A percentile compares a stretch with the other conserved stretches of the same genome.
Evolutionary conservation across 2,113 vertebrate species (phyloP).

Genomic region (Pipra filicauda): DNA sequence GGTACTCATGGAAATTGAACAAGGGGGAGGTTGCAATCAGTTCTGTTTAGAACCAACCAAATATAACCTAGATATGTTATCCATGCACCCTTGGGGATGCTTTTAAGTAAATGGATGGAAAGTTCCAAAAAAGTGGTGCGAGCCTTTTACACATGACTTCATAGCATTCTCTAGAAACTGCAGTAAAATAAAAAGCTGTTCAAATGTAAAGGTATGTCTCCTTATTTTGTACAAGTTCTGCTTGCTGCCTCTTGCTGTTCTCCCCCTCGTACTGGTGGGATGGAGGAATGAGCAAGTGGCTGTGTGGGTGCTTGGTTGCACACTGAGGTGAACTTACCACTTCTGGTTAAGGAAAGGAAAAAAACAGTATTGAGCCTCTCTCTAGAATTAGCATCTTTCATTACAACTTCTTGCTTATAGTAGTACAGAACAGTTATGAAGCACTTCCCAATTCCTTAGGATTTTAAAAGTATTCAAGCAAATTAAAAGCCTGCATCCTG

Average conservation of each 20-base stretch:
- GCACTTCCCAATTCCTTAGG: background rate
- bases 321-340: background rate
- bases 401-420: background rate
- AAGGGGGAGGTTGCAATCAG: background rate
- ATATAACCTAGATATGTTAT: background rate
- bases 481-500: background rate
- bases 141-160: background rate
- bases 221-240: background rate
- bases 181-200: background rate
- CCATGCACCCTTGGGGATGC: background rate
- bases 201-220: background rate
- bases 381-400: background rate
- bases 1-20: background rate
- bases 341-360: background rate
- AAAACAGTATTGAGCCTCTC: background rate
- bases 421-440: background rate
- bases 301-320: background rate
- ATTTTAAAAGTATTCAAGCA: background rate
- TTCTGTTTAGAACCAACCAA: conserved; percentile 15
- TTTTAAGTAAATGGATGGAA: conserved; percentile 8
- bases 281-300: background rate
- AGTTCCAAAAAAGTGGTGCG: background rate
- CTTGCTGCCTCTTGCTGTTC: background rate
- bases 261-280: fast-evolving
- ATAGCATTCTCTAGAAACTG: background rate